These are phyloP conservation scores for Prostheceraeus crozeri DNA, from an alignment of 2,888 invertebrate genomes.

Conservation along the genomic window DNA sequence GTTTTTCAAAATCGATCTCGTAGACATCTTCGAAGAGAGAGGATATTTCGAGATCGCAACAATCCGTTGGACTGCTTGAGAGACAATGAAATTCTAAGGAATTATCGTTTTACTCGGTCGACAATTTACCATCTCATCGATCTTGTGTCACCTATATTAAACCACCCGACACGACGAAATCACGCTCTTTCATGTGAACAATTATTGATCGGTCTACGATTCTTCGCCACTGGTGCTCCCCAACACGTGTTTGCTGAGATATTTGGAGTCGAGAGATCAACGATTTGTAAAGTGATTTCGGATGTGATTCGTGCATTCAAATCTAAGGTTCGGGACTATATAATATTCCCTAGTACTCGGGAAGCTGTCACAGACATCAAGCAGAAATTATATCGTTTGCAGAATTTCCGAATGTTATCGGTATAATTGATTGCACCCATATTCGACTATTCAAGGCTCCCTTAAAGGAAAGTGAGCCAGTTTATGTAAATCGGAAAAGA, in stretches of 20 bases:
- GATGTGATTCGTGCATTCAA: constrained; percentile 9
- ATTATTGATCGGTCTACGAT: constrained; percentile 13
- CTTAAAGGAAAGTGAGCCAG: constrained; percentile 19
- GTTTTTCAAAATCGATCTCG: background rate
- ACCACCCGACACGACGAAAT: constrained; percentile 6
- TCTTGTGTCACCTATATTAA: constrained; percentile 14
- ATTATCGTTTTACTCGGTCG: background rate
- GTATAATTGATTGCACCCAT: constrained; percentile 6
- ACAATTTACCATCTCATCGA: background rate
- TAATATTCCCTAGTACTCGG: background rate
- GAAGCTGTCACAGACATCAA: background rate
- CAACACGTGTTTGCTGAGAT: constrained; percentile 17
- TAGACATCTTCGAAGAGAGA: background rate
- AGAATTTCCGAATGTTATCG: constrained; percentile 23
- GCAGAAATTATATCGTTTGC: background rate
- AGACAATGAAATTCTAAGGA: background rate
- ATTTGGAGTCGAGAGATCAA: constrained; percentile 18
- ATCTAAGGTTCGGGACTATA: constrained; percentile 10
- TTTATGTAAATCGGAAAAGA: constrained; percentile 4
- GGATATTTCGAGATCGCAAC: constrained; percentile 3
- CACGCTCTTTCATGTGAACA: background rate
- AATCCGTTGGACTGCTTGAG: background rate
- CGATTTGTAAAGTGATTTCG: constrained; percentile 11
- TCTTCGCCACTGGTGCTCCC: constrained; percentile 9
- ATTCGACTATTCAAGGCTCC: constrained; percentile 14